Evolutionary conservation across 2,888 invertebrate species (phyloP).

Genomic region (Xanthia icteritia): DNA sequence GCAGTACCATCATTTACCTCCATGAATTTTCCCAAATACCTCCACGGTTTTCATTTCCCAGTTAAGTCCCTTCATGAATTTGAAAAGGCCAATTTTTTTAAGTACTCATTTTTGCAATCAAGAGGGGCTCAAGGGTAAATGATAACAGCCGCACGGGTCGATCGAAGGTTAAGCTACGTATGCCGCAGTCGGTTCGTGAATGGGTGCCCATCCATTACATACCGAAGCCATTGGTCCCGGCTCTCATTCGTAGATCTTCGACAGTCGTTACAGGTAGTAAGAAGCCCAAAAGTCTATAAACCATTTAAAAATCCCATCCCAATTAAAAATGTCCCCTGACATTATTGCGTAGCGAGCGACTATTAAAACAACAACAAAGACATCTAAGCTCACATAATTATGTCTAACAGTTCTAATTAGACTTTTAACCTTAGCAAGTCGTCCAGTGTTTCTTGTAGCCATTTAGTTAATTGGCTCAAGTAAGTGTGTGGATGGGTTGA

Average conservation of each 20-base stretch:
- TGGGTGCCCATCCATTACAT: no score
- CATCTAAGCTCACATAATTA: conserved; percentile 2
- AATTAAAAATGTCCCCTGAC: neutral
- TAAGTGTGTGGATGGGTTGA: conserved; percentile 18
- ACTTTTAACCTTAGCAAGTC: conserved; percentile 1
- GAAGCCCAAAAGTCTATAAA: no score
- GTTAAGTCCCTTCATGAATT: neutral
- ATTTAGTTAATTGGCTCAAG: conserved; percentile 51
- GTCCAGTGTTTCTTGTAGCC: conserved; percentile 38
- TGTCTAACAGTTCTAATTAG: conserved; percentile 1
- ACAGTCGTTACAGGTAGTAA: no score
- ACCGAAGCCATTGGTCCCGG: no score
- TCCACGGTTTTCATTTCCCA: neutral
- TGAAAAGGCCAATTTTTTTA: neutral
- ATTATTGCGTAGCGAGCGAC: neutral
- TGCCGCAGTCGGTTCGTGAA: no score
- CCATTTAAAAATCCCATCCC: no score
- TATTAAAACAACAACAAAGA: neutral
- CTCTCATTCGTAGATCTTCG: no score
- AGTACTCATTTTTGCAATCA: neutral
- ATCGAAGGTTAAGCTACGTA: no score
- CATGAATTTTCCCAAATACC: neutral
- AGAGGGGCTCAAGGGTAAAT: no score
- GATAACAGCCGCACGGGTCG: no score
- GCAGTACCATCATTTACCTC: no score